Evolutionary conservation across 2,113 vertebrate species (phyloP).

Genomic region (Dolichotis patagonum): DNA sequence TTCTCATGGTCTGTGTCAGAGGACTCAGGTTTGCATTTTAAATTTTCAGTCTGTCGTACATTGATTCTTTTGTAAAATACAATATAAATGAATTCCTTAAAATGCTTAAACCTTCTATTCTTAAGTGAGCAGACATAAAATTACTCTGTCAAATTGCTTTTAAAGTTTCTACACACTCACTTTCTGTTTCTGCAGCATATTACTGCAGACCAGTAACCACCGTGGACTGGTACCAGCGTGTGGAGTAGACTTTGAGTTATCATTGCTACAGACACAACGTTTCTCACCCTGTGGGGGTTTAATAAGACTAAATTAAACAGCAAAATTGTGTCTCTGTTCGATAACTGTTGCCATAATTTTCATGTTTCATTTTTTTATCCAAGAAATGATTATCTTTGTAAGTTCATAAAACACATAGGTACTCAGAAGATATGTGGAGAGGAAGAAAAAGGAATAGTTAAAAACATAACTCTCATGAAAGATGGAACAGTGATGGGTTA

Average conservation of each 20-base stretch:
- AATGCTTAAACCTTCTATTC: constrained; percentile 28
- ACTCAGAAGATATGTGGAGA: neutral
- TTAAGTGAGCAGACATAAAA: constrained; percentile 29
- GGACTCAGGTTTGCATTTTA: neutral
- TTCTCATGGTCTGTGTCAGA: constrained; percentile 3
- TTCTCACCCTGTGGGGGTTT: neutral
- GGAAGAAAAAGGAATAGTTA: neutral
- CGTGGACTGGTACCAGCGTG: neutral
- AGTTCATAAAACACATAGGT: neutral
- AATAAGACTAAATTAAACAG: neutral
- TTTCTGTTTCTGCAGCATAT: constrained; percentile 41
- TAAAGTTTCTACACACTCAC: neutral
- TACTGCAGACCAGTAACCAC: neutral
- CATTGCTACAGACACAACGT: neutral
- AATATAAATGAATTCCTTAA: constrained; percentile 42
- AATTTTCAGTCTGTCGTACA: neutral
- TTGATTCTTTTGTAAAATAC: constrained; percentile 6
- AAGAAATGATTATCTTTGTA: neutral
- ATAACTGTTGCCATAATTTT: neutral
- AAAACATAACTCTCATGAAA: neutral
- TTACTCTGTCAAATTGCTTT: constrained; percentile 34
- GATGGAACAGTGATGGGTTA: neutral
- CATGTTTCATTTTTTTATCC: neutral
- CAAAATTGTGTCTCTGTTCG: neutral
- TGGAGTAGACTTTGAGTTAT: neutral